Evolutionary conservation across 2,888 invertebrate species (phyloP), one percentile per base, ranked within the genome.

Genomic region (Melolontha melolontha): DNA sequence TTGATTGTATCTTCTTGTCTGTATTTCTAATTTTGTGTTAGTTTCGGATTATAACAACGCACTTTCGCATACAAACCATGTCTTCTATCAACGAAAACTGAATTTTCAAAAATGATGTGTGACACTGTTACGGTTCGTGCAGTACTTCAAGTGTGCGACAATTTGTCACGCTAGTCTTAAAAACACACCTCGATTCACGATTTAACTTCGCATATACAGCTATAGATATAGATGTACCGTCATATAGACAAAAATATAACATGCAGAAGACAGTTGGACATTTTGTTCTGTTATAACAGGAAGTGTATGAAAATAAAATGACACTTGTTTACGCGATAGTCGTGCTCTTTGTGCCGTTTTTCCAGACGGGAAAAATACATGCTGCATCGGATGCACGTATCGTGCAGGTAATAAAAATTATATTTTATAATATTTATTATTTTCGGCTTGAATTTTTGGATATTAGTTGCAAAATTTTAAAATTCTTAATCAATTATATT

Each of bases 141-240:
- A 75, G 67, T 74, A 76, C 75, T 78, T 79, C 78, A 77, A 77
- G 77, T 78, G 78, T 75, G 78, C 77, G 78, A 79, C 79, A 79
- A 81, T 82, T 82, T 82, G 81, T 82, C 80, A 80, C 81, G 82
- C 81, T 75, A 81, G 74, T 79, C 72, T 77, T 76, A 75, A 75
- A 77, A 77, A 75, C 79, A 78, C 80, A 75, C 80, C 79, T 79
- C 75, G 75, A 77, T 75, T 75, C 74, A 72, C 70, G 73, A 71
- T 72, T 73, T 74, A 74, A 72, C 70, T 71, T 73, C 27, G 42
- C 62, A 22, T 65, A 34, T 14, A 62, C 52, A 64, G 6, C 34
- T 65, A 62, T 29, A 34, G 47, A 16, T 12, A 47, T 34, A 62
- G 34, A 62, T 62, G 59, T 71, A 70, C 66, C 65, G 66, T 55